A percentile compares a stretch with the other conserved stretches of the same genome.
phyloP scores from a whole-genome alignment of 2,113 vertebrate genomes.

The Lepisosteus oculatus region DNA sequence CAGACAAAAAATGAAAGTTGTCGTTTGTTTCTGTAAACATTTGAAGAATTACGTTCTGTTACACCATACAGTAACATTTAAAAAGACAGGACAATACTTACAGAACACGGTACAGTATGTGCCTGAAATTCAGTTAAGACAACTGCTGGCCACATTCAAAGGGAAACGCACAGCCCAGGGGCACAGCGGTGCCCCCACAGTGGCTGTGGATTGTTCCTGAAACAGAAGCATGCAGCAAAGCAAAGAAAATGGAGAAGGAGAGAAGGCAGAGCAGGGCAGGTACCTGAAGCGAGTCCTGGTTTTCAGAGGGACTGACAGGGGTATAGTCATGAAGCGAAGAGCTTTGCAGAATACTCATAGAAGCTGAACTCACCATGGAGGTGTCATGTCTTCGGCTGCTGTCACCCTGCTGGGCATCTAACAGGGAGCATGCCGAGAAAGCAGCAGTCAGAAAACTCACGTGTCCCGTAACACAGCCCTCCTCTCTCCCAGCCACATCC shows the following conservation, averaged over 20 bases:
- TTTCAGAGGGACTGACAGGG: constrained; percentile 71
- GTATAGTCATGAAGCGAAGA: constrained; percentile 73
- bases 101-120: too few relatives aligned
- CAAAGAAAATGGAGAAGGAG: constrained; percentile 23
- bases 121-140: too few relatives aligned
- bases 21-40: too few relatives aligned
- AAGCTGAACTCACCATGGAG: constrained; percentile 83
- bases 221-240: constrained; percentile 37
- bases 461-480: too few relatives aligned
- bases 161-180: not conserved
- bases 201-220: not conserved
- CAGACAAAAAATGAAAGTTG: too few relatives aligned
- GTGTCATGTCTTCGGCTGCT: constrained; percentile 74
- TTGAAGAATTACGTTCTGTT: too few relatives aligned
- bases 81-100: too few relatives aligned
- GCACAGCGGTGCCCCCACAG: not conserved
- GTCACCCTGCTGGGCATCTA: constrained; percentile 80
- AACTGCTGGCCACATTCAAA: too few relatives aligned
- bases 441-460: not conserved
- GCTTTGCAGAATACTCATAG: constrained; percentile 71
- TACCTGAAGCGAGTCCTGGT: constrained; percentile 78
- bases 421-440: constrained; percentile 23
- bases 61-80: too few relatives aligned
- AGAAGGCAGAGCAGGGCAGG: constrained; percentile 20
- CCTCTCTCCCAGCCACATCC: too few relatives aligned